Conservation (phyloP, 2,888 invertebrate genomes). For the Sminthurides aquaticus region DNA sequence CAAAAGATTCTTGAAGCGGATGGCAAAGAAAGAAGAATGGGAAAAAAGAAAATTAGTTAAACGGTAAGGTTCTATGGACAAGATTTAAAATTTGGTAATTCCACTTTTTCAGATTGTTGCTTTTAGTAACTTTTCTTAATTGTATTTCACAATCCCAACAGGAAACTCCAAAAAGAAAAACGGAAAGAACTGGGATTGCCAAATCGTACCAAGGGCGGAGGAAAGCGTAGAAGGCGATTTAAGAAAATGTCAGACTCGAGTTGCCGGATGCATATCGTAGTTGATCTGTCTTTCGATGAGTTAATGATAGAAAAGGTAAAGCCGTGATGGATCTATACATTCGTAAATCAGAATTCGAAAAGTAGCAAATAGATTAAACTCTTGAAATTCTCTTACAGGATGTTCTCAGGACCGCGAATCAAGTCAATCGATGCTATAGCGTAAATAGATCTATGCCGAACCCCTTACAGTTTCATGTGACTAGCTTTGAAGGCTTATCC, state of each 20-base stretch:
- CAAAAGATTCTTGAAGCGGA: slow-evolving; percentile 38
- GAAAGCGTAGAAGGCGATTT: slow-evolving; percentile 39
- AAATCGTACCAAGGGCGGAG: slow-evolving; percentile 19
- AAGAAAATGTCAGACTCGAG: slow-evolving; percentile 61
- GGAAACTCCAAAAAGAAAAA: slow-evolving; percentile 14
- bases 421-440: slow-evolving; percentile 82
- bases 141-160: not conserved
- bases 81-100: slow-evolving; percentile 5
- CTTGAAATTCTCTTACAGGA: slow-evolving; percentile 57
- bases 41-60: slow-evolving; percentile 61
- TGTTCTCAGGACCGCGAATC: slow-evolving; percentile 79
- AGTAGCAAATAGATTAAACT: not conserved
- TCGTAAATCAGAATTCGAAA: no score
- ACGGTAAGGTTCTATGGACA: slow-evolving; percentile 50
- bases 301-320: slow-evolving; percentile 73
- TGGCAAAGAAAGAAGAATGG: slow-evolving; percentile 66
- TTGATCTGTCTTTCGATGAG: slow-evolving; percentile 86
- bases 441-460: slow-evolving; percentile 71
- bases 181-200: slow-evolving; percentile 17
- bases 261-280: slow-evolving; percentile 64
- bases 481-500: slow-evolving; percentile 67
- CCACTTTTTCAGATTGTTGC: not conserved
- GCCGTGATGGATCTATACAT: no score
- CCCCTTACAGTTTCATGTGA: slow-evolving; percentile 75
- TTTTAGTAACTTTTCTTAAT: not conserved